phyloP scores from a whole-genome alignment of 1,140 invertebrate genomes.

The Marisa cornuarietis region DNA sequence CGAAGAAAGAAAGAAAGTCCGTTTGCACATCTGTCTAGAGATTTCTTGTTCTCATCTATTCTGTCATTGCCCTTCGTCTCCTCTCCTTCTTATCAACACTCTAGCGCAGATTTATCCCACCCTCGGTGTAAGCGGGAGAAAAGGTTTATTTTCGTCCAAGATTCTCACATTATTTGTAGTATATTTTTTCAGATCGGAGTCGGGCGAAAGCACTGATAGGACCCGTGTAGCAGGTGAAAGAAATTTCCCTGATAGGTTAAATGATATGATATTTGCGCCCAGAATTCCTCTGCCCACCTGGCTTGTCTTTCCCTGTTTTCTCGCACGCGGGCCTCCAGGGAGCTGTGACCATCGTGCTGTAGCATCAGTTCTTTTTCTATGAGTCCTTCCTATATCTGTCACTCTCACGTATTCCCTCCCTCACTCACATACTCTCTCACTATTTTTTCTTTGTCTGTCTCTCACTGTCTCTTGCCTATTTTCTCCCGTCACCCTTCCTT shows the following conservation, averaged over 20 bases:
- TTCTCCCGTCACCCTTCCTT: neutral
- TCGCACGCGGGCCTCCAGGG: neutral
- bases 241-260: slow-evolving; percentile 25
- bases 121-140: neutral
- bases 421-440: neutral
- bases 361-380: neutral
- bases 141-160: slow-evolving; percentile 16
- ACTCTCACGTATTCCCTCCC: neutral
- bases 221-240: slow-evolving; percentile 20
- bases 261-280: slow-evolving; percentile 22
- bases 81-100: neutral
- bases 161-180: slow-evolving; percentile 13
- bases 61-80: neutral
- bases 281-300: neutral
- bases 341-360: too few species aligned
- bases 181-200: slow-evolving; percentile 20
- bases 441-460: slow-evolving; percentile 1
- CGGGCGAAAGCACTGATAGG: neutral
- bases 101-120: neutral
- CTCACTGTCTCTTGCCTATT: neutral
- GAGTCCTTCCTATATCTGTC: neutral
- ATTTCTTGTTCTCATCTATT: too few species aligned
- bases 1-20: too few species aligned
- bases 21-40: too few species aligned
- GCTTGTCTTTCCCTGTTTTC: neutral